Conservation (phyloP, 2,888 invertebrate genomes). For the Ceramica pisi region DNA sequence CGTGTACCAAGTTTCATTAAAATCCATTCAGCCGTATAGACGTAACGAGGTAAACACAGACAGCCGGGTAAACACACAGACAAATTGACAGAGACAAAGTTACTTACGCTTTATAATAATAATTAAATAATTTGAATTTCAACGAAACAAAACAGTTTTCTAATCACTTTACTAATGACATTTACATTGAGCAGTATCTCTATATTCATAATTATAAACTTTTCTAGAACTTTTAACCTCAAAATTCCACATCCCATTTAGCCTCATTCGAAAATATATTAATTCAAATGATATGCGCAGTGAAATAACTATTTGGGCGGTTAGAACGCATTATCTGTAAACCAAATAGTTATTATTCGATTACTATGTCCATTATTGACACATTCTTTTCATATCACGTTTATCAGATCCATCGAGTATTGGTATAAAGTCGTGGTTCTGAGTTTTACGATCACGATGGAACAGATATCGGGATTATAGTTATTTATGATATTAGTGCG, state of each 20-base stretch:
- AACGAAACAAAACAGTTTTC: neutral
- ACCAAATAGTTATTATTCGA: conserved; percentile 3
- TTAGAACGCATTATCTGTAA: neutral
- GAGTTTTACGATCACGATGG: neutral
- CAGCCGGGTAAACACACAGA: no score
- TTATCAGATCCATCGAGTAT: neutral
- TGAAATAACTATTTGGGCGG: conserved; percentile 34
- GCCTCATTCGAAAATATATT: conserved; percentile 7
- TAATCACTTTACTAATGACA: neutral
- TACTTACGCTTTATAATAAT: no score
- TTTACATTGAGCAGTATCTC: neutral
- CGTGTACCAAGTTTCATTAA: no score
- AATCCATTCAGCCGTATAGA: no score
- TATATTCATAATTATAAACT: neutral
- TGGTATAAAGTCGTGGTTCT: neutral
- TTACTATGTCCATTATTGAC: conserved; percentile 3
- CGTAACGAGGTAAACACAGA: no score
- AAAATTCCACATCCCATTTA: neutral
- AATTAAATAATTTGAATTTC: neutral
- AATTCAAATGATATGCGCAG: conserved; percentile 3
- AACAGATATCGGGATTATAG: neutral
- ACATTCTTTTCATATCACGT: neutral
- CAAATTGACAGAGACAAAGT: no score
- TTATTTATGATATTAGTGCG: no score
- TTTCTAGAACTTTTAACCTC: neutral